Evolutionary conservation across 2,797 vertebrate species (phyloP).

Genomic region (Nyctalus aviator): DNA sequence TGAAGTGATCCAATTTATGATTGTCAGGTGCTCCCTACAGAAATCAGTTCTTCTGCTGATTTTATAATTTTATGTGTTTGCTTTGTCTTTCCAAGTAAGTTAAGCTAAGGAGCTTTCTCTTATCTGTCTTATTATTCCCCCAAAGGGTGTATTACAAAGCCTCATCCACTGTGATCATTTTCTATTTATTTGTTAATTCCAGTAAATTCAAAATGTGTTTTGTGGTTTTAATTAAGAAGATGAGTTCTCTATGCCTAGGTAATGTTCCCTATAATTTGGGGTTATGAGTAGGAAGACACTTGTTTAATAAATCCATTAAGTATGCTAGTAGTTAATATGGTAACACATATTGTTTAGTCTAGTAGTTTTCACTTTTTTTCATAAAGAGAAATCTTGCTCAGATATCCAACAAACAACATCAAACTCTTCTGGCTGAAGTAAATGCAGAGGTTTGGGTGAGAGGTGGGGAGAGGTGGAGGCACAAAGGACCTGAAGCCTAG

Average conservation of each 20-base stretch:
- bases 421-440: neutral
- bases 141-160: neutral
- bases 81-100: slow-evolving; percentile 19
- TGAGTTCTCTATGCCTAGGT: neutral
- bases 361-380: neutral
- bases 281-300: neutral
- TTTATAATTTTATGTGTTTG: neutral
- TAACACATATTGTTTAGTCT: neutral
- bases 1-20: neutral
- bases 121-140: neutral
- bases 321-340: neutral
- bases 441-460: neutral
- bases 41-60: slow-evolving; percentile 19
- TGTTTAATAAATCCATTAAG: neutral
- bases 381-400: slow-evolving; percentile 39
- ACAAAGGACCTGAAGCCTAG: neutral
- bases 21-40: neutral
- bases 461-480: neutral
- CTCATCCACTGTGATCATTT: neutral
- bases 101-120: slow-evolving; percentile 1
- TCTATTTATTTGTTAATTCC: slow-evolving; percentile 29
- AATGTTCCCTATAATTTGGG: neutral
- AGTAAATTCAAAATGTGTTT: neutral
- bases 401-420: neutral
- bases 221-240: slow-evolving; percentile 16